A percentile compares a stretch with the other conserved stretches of the same genome.
These are phyloP conservation scores for Phalloptychus januarius DNA, from an alignment of 2,797 vertebrate genomes.

Conservation along the genomic window DNA sequence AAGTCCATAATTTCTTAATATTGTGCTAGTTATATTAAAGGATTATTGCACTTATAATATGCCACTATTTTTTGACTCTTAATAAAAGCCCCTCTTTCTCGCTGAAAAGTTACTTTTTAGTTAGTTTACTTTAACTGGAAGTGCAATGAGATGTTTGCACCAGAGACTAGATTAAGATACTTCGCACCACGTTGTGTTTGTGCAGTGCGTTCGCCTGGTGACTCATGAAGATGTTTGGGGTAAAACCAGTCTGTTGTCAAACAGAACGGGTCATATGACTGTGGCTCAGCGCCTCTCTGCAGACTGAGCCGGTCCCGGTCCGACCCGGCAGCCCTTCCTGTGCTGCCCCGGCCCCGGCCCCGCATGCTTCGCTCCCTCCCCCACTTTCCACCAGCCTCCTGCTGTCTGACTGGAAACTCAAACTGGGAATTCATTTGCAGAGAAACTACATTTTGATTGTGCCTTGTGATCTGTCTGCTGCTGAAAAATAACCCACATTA, in stretches of 20 bases:
- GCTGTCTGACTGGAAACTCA: constrained; percentile 33
- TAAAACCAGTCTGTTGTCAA: constrained; percentile 48
- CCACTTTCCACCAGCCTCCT: constrained; percentile 34
- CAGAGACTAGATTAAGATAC: too few species aligned
- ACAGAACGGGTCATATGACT: constrained; percentile 75
- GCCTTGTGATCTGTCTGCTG: constrained; percentile 29
- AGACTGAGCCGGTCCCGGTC: constrained; percentile 6
- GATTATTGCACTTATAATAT: too few species aligned
- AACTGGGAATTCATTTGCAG: constrained; percentile 17
- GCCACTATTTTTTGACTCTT: too few species aligned
- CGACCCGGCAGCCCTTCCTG: constrained; percentile 1
- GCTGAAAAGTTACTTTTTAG: too few species aligned
- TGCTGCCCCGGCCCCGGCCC: constrained; percentile 35
- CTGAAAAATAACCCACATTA: constrained; percentile 1
- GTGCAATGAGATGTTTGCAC: too few species aligned
- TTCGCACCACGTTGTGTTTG: too few species aligned
- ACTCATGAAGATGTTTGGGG: constrained; percentile 42
- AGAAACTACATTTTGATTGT: not conserved
- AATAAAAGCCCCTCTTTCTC: too few species aligned
- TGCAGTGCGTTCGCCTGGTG: constrained; percentile 5
- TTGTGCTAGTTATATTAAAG: too few species aligned
- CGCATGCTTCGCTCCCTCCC: constrained; percentile 57
- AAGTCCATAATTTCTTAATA: too few species aligned
- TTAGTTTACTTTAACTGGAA: too few species aligned
- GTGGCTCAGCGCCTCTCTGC: constrained; percentile 19